These are phyloP conservation scores for Hemicentrotus pulcherrimus DNA, from an alignment of 35 echinoderm and acorn worm species.

Conservation along the genomic window DNA sequence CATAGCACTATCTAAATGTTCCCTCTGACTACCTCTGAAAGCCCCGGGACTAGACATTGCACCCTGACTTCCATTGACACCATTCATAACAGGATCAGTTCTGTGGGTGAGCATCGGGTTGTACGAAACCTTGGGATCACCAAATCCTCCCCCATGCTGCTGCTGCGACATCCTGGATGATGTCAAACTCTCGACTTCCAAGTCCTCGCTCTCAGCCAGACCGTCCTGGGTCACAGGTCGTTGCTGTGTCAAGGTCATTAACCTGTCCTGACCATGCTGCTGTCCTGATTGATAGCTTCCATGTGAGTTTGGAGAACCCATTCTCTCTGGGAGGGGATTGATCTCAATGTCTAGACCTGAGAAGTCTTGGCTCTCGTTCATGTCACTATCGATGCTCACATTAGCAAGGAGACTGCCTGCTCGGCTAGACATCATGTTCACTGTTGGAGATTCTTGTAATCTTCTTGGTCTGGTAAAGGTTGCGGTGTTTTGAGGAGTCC, in stretches of 20 bases:
- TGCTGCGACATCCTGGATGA: slow-evolving; percentile 61
- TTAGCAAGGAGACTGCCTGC: slow-evolving; percentile 81
- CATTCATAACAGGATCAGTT: slow-evolving; percentile 40
- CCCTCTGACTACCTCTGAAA: slow-evolving; percentile 6
- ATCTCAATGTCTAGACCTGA: slow-evolving; percentile 36
- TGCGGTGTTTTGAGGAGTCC: slow-evolving; percentile 3
- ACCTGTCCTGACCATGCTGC: neutral
- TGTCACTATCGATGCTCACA: slow-evolving; percentile 90
- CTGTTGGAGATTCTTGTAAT: slow-evolving; percentile 22
- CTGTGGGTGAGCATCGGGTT: neutral
- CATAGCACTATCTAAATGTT: neutral
- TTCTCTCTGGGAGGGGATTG: slow-evolving; percentile 60
- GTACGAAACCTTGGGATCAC: neutral
- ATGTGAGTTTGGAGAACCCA: neutral
- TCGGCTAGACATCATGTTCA: slow-evolving; percentile 54
- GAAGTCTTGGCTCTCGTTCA: slow-evolving; percentile 61
- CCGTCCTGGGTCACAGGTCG: slow-evolving; percentile 7
- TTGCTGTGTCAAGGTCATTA: slow-evolving; percentile 25
- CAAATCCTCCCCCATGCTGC: neutral
- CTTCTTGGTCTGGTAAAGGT: slow-evolving; percentile 20
- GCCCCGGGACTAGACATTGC: neutral
- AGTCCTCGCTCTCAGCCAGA: slow-evolving; percentile 50
- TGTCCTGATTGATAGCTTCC: neutral
- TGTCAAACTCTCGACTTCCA: slow-evolving; percentile 72
- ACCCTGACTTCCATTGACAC: slow-evolving; percentile 31